Evolutionary conservation across 2,888 invertebrate genomes (phyloP).

Genomic region (Acanthosepion esculentum): DNA sequence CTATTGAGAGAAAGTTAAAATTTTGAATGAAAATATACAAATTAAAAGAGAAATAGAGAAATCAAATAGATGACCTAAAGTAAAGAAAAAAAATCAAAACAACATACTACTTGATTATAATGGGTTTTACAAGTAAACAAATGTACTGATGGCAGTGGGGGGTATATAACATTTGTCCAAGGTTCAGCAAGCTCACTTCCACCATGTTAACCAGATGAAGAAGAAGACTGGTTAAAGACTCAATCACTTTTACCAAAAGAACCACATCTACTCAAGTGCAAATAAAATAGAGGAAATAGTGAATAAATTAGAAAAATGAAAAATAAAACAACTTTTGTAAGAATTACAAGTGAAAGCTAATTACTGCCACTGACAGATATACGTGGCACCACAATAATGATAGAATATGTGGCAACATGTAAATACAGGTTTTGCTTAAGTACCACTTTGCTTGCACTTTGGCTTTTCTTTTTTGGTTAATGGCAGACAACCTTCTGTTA

Average conservation of each 20-base stretch:
- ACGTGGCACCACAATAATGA: neutral
- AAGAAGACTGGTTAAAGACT: neutral
- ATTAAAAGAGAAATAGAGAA: neutral
- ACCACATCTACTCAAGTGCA: neutral
- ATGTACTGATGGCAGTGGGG: neutral
- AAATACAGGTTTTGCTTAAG: neutral
- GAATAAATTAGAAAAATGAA: neutral
- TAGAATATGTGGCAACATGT: neutral
- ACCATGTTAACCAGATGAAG: neutral
- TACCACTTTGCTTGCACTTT: neutral
- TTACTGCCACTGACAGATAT: slow-evolving; percentile 16
- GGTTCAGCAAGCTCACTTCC: neutral
- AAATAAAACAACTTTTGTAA: neutral
- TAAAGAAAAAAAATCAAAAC: neutral
- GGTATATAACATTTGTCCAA: neutral
- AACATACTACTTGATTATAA: too few species aligned
- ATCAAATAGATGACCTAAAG: neutral
- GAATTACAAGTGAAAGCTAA: neutral
- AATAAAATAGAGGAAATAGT: neutral
- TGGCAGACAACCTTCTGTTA: slow-evolving; percentile 21
- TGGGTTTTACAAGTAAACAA: neutral
- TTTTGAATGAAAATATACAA: accelerated
- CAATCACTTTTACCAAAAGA: neutral
- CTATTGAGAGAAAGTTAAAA: neutral
- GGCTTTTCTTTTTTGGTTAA: neutral